phyloP scores from a whole-genome alignment of 1,140 invertebrate genomes.

The Macrosteles quadrilineatus region DNA sequence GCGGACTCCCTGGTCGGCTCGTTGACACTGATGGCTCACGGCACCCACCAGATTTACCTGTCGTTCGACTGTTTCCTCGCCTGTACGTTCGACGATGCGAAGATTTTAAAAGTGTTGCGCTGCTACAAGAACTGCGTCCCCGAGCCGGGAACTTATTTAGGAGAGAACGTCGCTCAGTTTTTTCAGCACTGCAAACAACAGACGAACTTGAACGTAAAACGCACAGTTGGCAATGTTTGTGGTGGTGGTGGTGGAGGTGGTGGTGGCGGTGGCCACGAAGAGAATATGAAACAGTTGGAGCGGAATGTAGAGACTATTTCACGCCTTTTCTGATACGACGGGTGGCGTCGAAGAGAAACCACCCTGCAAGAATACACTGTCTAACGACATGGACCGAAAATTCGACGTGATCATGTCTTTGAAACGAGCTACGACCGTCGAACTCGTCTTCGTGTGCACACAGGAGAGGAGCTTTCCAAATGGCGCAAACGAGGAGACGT shows the following conservation, averaged over 20 bases:
- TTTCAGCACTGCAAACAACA: conserved; percentile 2
- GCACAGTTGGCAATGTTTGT: background rate
- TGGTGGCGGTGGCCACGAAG: too few species aligned
- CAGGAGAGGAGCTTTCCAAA: too few species aligned
- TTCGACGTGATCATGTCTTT: background rate
- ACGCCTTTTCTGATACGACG: too few species aligned
- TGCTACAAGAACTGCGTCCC: background rate
- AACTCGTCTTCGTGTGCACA: background rate
- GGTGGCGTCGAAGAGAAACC: too few species aligned
- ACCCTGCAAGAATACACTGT: too few species aligned
- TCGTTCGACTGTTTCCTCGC: background rate
- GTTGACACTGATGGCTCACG: background rate
- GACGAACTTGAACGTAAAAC: background rate
- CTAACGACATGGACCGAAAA: too few species aligned
- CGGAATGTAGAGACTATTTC: too few species aligned
- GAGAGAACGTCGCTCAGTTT: background rate
- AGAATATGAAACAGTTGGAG: too few species aligned
- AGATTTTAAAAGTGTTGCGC: background rate
- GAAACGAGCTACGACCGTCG: background rate
- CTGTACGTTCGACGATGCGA: background rate
- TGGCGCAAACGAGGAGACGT: too few species aligned
- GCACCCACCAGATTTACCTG: background rate
- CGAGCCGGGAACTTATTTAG: background rate
- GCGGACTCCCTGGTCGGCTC: background rate
- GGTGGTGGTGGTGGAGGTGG: too few species aligned